A percentile compares a stretch with the other conserved stretches of the same genome.
Conservation (phyloP, 92 coral and sea anemone species). For the Siderastrea radians region DNA sequence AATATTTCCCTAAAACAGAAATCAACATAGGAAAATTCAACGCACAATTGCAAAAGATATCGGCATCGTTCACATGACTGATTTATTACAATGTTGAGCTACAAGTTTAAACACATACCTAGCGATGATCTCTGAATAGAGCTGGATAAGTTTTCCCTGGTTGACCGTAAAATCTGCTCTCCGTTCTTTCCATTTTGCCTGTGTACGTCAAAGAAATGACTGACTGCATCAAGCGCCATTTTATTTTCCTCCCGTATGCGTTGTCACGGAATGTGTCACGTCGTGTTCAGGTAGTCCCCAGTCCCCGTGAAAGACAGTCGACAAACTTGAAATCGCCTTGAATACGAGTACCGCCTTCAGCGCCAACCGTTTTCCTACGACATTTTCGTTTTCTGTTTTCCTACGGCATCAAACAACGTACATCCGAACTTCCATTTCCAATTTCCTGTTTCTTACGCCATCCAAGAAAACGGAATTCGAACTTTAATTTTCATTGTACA, state of each 20-base stretch:
- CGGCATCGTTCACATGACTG: background rate
- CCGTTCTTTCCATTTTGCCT: conserved; percentile 20
- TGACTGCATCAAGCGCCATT: conserved; percentile 3
- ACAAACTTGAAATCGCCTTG: no score
- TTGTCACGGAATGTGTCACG: background rate
- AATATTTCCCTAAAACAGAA: conserved; percentile 15
- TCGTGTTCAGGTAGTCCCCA: background rate
- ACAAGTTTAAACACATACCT: conserved; percentile 14
- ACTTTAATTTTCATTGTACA: no score
- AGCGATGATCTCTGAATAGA: conserved; percentile 26
- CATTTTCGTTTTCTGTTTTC: no score
- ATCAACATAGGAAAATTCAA: background rate
- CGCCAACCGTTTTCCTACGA: no score
- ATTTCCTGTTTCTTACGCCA: no score
- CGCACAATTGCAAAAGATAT: background rate
- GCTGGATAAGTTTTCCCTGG: conserved; percentile 11
- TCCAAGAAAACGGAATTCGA: no score
- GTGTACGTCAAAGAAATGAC: conserved; percentile 31
- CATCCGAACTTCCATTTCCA: no score
- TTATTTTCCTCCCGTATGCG: background rate
- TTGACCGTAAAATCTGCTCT: conserved; percentile 12
- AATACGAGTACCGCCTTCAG: no score
- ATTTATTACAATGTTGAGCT: no score
- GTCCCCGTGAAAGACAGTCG: background rate
- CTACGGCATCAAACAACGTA: no score